phyloP scores from a whole-genome alignment of 2,113 vertebrate species.

The Passer montanus region DNA sequence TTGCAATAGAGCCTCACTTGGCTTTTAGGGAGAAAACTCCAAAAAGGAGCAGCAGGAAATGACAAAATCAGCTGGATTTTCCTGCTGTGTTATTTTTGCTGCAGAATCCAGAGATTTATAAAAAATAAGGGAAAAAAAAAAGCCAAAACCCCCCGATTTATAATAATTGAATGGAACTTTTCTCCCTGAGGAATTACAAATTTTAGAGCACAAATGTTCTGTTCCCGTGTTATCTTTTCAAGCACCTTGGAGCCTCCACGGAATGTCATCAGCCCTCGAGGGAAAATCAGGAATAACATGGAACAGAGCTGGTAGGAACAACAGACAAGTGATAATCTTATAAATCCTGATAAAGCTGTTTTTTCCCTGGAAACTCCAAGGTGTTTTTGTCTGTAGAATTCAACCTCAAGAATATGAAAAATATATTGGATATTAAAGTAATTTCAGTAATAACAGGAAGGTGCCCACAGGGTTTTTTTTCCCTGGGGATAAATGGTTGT shows the following conservation, averaged over 20 bases:
- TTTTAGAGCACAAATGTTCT: not conserved
- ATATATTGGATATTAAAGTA: not conserved
- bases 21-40: not conserved
- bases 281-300: not conserved
- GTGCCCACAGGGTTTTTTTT: rapidly evolving
- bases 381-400: not conserved
- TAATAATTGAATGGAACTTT: not conserved
- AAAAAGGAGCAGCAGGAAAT: not conserved
- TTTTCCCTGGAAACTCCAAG: not conserved
- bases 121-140: not conserved
- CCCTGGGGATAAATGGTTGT: rapidly evolving
- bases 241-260: not conserved
- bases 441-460: not conserved
- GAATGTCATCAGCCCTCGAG: not conserved
- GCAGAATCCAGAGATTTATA: rapidly evolving
- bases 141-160: not conserved
- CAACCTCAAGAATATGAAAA: not conserved
- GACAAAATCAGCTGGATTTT: not conserved
- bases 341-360: not conserved
- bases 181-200: not conserved
- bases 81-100: not conserved
- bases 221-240: rapidly evolving
- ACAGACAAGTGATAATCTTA: not conserved
- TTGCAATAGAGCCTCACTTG: not conserved
- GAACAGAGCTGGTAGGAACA: not conserved